These are phyloP conservation scores for Dermatophagoides farinae DNA, from an alignment of 1,140 invertebrate genomes.

Conservation along the genomic window DNA sequence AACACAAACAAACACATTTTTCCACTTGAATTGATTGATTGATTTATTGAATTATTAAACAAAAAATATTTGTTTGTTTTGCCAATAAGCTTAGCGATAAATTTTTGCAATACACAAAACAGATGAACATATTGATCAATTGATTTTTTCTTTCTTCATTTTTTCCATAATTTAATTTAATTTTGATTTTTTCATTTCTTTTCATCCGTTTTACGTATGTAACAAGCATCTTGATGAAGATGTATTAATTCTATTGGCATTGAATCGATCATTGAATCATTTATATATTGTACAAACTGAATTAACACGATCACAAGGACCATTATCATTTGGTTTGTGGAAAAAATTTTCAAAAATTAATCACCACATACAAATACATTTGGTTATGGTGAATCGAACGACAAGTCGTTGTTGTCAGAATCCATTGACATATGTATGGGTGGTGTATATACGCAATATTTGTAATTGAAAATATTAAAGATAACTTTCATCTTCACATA, in stretches of 20 bases:
- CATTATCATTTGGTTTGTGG: constrained; percentile 25
- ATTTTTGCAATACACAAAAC: no score
- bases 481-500: not conserved
- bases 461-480: not conserved
- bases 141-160: not conserved
- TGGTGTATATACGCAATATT: not conserved
- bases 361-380: not conserved
- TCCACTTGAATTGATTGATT: no score
- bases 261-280: constrained; percentile 35
- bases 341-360: constrained; percentile 18
- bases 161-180: not conserved
- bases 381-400: not conserved
- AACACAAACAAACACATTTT: not conserved
- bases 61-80: not conserved
- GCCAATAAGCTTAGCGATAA: not conserved
- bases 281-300: constrained; percentile 56
- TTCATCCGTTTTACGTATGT: not conserved
- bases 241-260: constrained; percentile 35
- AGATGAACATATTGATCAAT: no score
- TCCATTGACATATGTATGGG: not conserved
- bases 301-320: constrained; percentile 27
- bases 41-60: not conserved
- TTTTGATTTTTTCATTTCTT: not conserved
- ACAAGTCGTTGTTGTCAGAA: not conserved
- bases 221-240: constrained; percentile 48